Evolutionary conservation across 2,888 invertebrate genomes (phyloP).

Genomic region (Julus scandinavius): DNA sequence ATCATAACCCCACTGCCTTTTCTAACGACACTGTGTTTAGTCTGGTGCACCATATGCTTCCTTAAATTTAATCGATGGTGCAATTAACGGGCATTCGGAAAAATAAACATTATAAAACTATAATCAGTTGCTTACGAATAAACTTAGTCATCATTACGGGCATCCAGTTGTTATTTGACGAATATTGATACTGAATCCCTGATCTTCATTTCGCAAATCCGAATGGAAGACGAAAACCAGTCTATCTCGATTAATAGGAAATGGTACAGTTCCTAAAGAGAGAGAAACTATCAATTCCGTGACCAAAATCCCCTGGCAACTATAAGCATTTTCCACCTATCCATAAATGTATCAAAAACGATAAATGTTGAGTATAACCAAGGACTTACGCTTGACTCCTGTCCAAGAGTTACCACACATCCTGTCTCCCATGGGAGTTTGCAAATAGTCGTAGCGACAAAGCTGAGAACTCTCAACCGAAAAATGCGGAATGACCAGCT

Average conservation of each 20-base stretch:
- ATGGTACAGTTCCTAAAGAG: conserved; percentile 52
- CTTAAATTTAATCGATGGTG: background rate
- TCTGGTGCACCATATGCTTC: no score
- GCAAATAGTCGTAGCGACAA: conserved; percentile 60
- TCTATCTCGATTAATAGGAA: conserved; percentile 46
- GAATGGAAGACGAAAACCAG: conserved; percentile 57
- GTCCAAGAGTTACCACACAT: conserved; percentile 57
- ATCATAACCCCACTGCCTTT: no score
- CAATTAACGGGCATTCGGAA: background rate
- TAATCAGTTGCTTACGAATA: background rate
- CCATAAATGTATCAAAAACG: no score
- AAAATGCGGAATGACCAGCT: conserved; percentile 60
- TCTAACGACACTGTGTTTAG: no score
- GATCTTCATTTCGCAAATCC: conserved; percentile 55
- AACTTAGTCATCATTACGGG: conserved; percentile 39
- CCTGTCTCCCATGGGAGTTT: conserved; percentile 53
- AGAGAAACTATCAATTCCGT: background rate
- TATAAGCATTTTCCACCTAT: no score
- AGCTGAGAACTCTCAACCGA: conserved; percentile 60
- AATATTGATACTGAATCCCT: conserved; percentile 59
- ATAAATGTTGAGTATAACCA: no score
- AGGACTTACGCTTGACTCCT: conserved; percentile 55
- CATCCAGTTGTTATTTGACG: conserved; percentile 57
- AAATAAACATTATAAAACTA: background rate
- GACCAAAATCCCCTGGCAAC: background rate